These are phyloP conservation scores for Sebastes aleutianus DNA, from an alignment of 2,797 vertebrate species.

Conservation along the genomic window DNA sequence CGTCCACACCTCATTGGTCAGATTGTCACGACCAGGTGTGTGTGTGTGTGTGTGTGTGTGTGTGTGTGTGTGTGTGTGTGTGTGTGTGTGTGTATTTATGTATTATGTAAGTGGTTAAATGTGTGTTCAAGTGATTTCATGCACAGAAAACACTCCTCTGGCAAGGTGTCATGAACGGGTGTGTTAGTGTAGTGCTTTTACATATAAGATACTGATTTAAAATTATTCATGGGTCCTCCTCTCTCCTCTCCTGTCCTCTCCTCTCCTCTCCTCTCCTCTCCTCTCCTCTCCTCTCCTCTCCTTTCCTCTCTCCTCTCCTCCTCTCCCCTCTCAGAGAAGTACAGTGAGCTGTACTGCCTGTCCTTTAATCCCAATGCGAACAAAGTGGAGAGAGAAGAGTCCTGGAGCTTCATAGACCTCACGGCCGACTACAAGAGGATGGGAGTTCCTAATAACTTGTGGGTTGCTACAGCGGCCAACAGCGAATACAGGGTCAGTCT, in stretches of 20 bases:
- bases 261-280: constrained; percentile 8
- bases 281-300: background rate
- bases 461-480: constrained; percentile 91
- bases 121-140: background rate
- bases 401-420: constrained; percentile 89
- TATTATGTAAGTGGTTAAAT: background rate
- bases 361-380: constrained; percentile 94
- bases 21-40: constrained; percentile 87
- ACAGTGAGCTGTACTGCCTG: constrained; percentile 95
- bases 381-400: constrained; percentile 89
- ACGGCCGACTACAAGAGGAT: constrained; percentile 89
- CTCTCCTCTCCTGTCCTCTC: background rate
- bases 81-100: background rate
- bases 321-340: constrained; percentile 83
- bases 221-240: background rate
- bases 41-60: constrained; percentile 51
- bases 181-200: background rate
- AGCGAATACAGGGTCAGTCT: constrained; percentile 90
- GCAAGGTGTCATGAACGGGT: constrained; percentile 63
- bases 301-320: background rate
- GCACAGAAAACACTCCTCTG: constrained; percentile 65
- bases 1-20: constrained; percentile 86
- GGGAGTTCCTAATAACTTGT: constrained; percentile 91
- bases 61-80: background rate
- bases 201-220: background rate